A percentile compares a stretch with the other conserved stretches of the same genome.
Evolutionary conservation across 1,140 invertebrate genomes (phyloP).

Genomic region (Lysiphlebus fabarum): DNA sequence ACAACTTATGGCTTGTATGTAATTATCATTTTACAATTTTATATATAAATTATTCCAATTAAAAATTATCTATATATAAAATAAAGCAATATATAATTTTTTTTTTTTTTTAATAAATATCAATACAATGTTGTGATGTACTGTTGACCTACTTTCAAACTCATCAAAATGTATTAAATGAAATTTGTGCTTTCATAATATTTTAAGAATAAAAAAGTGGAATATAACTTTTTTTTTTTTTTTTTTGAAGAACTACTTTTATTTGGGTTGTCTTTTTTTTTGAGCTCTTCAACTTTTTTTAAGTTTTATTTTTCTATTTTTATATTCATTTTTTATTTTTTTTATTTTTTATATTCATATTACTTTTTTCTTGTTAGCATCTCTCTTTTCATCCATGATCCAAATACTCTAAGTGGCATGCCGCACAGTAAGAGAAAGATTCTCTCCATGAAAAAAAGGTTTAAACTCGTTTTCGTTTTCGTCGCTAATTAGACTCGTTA

Average conservation of each 20-base stretch:
- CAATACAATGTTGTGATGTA: slow-evolving; percentile 22
- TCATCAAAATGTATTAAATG: too few relatives aligned
- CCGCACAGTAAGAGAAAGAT: slow-evolving; percentile 1
- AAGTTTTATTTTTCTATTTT: too few relatives aligned
- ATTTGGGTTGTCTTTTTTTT: slow-evolving; percentile 1
- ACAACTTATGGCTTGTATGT: background rate
- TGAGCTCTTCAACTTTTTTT: background rate
- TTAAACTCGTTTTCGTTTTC: slow-evolving; percentile 58
- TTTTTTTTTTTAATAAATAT: too few relatives aligned
- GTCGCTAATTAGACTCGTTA: slow-evolving; percentile 58
- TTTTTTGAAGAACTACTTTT: background rate
- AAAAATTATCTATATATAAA: slow-evolving; percentile 18
- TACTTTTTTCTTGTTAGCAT: background rate
- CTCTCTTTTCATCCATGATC: slow-evolving; percentile 19
- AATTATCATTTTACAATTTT: background rate
- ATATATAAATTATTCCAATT: slow-evolving; percentile 27
- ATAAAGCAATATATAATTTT: too few relatives aligned
- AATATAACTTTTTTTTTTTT: too few relatives aligned
- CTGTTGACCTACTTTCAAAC: slow-evolving; percentile 47
- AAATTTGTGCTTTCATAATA: too few relatives aligned
- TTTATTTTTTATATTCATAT: background rate
- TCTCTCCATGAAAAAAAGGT: slow-evolving; percentile 40
- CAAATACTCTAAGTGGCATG: slow-evolving; percentile 14
- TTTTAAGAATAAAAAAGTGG: slow-evolving; percentile 7
- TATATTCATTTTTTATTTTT: background rate